Conservation (phyloP, 1,140 invertebrate species). For the Nasonia vitripennis region DNA sequence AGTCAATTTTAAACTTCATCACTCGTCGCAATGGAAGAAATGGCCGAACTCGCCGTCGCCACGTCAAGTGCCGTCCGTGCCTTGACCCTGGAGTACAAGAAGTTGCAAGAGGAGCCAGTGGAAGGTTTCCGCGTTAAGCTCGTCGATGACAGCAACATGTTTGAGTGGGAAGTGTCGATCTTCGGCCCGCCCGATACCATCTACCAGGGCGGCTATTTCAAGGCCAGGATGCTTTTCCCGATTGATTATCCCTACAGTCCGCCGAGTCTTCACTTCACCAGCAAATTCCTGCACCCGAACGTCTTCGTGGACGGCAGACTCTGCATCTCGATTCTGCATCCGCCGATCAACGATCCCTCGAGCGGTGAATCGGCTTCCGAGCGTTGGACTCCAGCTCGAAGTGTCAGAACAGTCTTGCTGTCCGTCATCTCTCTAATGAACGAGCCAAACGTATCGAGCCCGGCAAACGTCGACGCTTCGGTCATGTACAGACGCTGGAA, state of each 20-base stretch:
- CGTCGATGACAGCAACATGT: conserved; percentile 97
- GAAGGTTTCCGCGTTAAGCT: conserved; percentile 98
- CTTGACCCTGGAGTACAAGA: conserved; percentile 96
- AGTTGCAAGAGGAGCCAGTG: conserved; percentile 96
- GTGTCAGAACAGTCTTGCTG: conserved; percentile 96
- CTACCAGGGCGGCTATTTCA: conserved; percentile 99
- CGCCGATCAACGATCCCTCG: conserved; percentile 98
- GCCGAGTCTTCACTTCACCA: conserved; percentile 96
- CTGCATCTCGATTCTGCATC: conserved; percentile 99
- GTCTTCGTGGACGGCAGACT: conserved; percentile 99
- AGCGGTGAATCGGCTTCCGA: conserved; percentile 98
- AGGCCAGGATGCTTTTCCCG: conserved; percentile 98
- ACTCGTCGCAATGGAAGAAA: background rate
- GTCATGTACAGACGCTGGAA: conserved; percentile 99
- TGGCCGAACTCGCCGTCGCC: no score
- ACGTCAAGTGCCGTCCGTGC: conserved; percentile 90
- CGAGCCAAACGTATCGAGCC: conserved; percentile 99
- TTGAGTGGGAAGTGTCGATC: conserved; percentile 99
- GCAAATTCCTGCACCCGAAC: conserved; percentile 99
- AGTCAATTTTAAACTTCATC: no score
- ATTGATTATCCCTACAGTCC: conserved; percentile 98
- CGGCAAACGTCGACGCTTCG: conserved; percentile 99
- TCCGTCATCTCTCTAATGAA: conserved; percentile 99
- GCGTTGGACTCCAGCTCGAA: conserved; percentile 99
- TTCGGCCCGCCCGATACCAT: conserved; percentile 99